A percentile compares a stretch with the other conserved stretches of the same genome.
Evolutionary conservation across 2,797 vertebrate species (phyloP).

Genomic region (Pseudomugil gertrudae): DNA sequence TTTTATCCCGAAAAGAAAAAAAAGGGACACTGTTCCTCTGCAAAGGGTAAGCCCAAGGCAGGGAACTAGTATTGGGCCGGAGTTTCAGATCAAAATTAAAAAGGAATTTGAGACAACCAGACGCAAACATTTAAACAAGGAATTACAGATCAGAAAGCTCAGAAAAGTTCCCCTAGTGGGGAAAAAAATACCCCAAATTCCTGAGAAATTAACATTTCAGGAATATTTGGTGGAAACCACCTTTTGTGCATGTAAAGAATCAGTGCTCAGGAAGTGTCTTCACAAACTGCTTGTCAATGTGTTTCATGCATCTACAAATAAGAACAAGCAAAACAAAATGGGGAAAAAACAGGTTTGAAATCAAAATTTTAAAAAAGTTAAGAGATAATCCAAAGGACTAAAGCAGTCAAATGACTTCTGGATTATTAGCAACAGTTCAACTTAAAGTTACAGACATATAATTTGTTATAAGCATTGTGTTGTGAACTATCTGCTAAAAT

Average conservation of each 20-base stretch:
- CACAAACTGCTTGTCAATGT: neutral
- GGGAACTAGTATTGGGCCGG: neutral
- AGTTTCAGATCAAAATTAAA: neutral
- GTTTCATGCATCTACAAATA: neutral
- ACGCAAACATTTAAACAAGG: neutral
- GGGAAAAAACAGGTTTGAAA: neutral
- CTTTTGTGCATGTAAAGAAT: neutral
- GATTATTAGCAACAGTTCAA: no score
- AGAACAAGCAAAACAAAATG: neutral
- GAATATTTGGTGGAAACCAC: neutral
- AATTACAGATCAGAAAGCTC: neutral
- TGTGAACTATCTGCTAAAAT: no score
- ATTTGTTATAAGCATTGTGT: no score
- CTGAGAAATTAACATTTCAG: neutral
- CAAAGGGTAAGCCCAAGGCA: neutral
- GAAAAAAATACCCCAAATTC: neutral
- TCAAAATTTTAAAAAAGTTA: no score
- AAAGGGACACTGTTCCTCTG: neutral
- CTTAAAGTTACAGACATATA: no score
- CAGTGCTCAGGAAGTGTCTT: neutral
- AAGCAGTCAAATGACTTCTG: no score
- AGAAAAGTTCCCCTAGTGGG: no score
- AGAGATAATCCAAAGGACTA: neutral
- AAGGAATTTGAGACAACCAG: neutral
- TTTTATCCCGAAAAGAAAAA: neutral